These are phyloP conservation scores for Neogobius melanostomus DNA, from an alignment of 2,113 vertebrate species.

Conservation along the genomic window DNA sequence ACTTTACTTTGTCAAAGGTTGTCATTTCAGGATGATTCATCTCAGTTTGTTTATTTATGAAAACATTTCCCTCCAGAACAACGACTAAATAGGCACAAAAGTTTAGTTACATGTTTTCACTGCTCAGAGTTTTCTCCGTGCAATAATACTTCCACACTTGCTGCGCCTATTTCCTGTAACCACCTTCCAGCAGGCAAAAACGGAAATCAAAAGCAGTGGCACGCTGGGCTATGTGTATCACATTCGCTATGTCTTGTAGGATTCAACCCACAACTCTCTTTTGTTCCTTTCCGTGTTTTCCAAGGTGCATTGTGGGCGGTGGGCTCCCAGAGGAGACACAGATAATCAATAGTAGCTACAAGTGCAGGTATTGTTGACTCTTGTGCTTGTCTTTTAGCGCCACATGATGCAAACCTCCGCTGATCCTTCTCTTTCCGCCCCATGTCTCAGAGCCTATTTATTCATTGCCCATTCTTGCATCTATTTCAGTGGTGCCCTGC, in stretches of 20 bases:
- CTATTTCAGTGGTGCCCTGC: neutral
- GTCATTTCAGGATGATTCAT: neutral
- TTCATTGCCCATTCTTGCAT: constrained; percentile 5
- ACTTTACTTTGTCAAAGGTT: neutral
- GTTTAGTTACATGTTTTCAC: neutral
- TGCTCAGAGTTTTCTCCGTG: constrained; percentile 22
- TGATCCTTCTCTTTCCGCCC: constrained; percentile 4
- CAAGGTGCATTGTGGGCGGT: constrained; percentile 24
- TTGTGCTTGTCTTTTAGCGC: constrained; percentile 23
- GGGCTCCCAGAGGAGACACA: constrained; percentile 25
- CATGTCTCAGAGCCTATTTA: constrained; percentile 3
- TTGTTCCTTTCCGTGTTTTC: constrained; percentile 13
- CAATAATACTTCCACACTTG: constrained; percentile 6
- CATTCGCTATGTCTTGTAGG: constrained; percentile 1
- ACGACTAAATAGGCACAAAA: too few species aligned
- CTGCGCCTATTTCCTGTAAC: constrained; percentile 28
- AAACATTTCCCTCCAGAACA: too few species aligned
- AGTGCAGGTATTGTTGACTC: constrained; percentile 30
- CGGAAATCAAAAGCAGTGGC: constrained; percentile 11
- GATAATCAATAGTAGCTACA: constrained; percentile 56
- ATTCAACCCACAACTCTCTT: constrained; percentile 29
- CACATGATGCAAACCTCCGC: constrained; percentile 26
- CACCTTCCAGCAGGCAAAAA: constrained; percentile 30
- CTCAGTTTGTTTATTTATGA: neutral
- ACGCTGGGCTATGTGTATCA: constrained; percentile 23